These are phyloP conservation scores for Psix sp. DNA, from an alignment of 1,140 invertebrate species.

Conservation along the genomic window DNA sequence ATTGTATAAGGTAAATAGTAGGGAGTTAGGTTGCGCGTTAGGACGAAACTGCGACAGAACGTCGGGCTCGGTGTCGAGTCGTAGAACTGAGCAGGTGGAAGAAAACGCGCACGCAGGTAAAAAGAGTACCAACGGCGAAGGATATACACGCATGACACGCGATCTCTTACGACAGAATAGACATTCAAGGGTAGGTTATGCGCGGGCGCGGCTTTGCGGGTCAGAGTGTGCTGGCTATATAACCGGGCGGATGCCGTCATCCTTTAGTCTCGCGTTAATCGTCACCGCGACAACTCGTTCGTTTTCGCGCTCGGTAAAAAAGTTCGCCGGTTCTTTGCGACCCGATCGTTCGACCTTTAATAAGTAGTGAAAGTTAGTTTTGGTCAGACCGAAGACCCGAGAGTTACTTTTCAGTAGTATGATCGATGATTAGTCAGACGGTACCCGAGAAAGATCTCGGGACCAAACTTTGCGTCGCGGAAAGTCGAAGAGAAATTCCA, in stretches of 20 bases:
- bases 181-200: conserved; percentile 63
- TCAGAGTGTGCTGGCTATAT: conserved; percentile 75
- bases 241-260: conserved; percentile 74
- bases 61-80: conserved; percentile 16
- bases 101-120: conserved; percentile 46
- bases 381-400: too few relatives aligned
- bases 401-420: too few relatives aligned
- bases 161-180: conserved; percentile 46
- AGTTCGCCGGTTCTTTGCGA: not conserved
- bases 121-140: conserved; percentile 46
- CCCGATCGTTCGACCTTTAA: not conserved
- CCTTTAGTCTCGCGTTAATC: conserved; percentile 73
- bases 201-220: conserved; percentile 74
- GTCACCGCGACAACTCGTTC: conserved; percentile 63
- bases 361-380: not conserved
- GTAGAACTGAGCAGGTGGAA: conserved; percentile 39
- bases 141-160: conserved; percentile 51
- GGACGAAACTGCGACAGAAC: conserved; percentile 18
- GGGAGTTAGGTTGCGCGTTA: conserved; percentile 12
- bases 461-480: too few relatives aligned
- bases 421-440: too few relatives aligned
- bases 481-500: too few relatives aligned
- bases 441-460: too few relatives aligned
- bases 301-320: conserved; percentile 8
- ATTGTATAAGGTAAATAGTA: conserved; percentile 22